Evolutionary conservation across 2,797 vertebrate species (phyloP).

Genomic region (Neosalanx taihuensis): DNA sequence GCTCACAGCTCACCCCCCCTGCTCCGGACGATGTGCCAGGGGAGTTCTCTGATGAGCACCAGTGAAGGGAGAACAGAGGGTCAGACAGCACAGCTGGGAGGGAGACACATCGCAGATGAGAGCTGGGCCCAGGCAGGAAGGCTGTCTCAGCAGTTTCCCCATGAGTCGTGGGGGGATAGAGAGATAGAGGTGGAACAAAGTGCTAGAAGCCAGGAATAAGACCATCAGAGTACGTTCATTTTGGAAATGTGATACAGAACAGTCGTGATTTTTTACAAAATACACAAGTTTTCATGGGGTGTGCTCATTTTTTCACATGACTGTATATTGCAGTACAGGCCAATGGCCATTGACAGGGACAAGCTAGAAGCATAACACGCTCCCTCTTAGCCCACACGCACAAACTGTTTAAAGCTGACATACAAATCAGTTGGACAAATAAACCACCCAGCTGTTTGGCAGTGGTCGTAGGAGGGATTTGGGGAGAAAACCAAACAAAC

Average conservation of each 20-base stretch:
- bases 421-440: conserved; percentile 41
- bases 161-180: conserved; percentile 41
- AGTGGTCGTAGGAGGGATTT: conserved; percentile 30
- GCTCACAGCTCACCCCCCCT: conserved; percentile 60
- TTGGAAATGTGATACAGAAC: background rate
- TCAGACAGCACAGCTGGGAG: conserved; percentile 51
- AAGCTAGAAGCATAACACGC: background rate
- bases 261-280: no score
- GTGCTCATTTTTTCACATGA: no score
- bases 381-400: conserved; percentile 16
- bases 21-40: conserved; percentile 59
- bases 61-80: conserved; percentile 55
- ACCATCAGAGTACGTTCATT: background rate
- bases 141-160: conserved; percentile 64
- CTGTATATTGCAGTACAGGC: background rate
- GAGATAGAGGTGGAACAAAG: background rate
- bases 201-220: background rate
- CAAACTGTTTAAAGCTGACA: conserved; percentile 12
- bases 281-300: no score
- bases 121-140: conserved; percentile 59
- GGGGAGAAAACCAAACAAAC: conserved; percentile 43
- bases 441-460: conserved; percentile 53
- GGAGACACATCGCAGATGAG: background rate
- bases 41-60: conserved; percentile 58
- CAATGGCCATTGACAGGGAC: background rate